Evolutionary conservation across 2,888 invertebrate genomes (phyloP).

Genomic region (Sphaeridia pumilis): DNA sequence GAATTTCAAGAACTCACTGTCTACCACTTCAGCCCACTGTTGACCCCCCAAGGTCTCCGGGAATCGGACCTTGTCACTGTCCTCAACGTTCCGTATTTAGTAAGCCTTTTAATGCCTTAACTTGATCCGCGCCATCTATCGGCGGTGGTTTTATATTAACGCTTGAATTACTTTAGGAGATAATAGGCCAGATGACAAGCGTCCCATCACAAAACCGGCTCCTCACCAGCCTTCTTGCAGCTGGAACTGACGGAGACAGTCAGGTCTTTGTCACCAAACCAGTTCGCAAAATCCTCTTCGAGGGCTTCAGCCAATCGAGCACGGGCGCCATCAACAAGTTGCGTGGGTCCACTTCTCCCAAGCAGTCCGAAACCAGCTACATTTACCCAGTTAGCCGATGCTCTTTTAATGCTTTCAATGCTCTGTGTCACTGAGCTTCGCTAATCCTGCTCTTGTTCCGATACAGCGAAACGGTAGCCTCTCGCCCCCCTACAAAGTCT

Average conservation of each 20-base stretch:
- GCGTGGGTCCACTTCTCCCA: no score
- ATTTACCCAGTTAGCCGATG: constrained; percentile 1
- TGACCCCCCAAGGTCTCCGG: background rate
- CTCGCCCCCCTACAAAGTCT: background rate
- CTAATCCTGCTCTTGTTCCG: background rate
- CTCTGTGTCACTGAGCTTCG: background rate
- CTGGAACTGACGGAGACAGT: background rate
- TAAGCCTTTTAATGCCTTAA: constrained; percentile 5
- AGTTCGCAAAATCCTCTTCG: constrained; percentile 7
- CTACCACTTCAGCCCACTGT: constrained; percentile 6
- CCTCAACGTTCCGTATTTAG: constrained; percentile 10
- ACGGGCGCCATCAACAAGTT: constrained; percentile 1
- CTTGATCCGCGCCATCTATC: no score
- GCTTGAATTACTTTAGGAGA: constrained; percentile 1
- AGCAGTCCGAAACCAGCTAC: background rate
- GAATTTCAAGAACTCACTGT: constrained; percentile 4
- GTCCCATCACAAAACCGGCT: background rate
- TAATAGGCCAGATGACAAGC: background rate
- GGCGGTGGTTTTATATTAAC: background rate
- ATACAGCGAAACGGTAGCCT: constrained; percentile 2
- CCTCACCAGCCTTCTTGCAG: background rate
- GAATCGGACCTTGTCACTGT: constrained; percentile 5
- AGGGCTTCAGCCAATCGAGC: constrained; percentile 7
- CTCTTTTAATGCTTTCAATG: no score
- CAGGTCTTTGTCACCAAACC: constrained; percentile 5